phyloP scores from a whole-genome alignment of 2,113 vertebrate genomes.

The Rhodinocichla rosea region DNA sequence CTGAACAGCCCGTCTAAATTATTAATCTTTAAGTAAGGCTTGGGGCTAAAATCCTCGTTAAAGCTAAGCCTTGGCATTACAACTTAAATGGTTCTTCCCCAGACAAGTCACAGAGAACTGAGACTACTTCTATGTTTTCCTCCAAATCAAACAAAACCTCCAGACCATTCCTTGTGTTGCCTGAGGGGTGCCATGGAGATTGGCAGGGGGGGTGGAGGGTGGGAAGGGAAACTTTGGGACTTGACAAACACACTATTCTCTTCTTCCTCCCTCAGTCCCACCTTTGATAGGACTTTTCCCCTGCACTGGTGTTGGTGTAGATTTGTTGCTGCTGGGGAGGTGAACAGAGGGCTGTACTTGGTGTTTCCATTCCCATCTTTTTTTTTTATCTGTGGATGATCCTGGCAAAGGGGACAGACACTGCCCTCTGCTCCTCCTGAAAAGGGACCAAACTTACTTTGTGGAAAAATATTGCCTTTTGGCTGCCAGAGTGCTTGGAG shows the following conservation, averaged over 20 bases:
- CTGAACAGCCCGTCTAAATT: not conserved
- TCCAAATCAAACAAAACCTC: not conserved
- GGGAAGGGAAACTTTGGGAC: not conserved
- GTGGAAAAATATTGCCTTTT: not conserved
- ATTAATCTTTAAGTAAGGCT: not conserved
- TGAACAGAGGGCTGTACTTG: not conserved
- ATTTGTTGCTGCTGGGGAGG: not conserved
- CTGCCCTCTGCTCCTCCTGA: not conserved
- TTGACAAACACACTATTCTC: not conserved
- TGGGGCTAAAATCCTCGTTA: not conserved
- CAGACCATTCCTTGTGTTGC: not conserved
- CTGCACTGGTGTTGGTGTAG: not conserved
- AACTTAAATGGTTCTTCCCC: not conserved
- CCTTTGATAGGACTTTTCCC: not conserved
- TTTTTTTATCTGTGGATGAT: not conserved
- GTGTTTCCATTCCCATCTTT: not conserved
- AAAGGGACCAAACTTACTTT: not conserved
- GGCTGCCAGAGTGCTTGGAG: not conserved
- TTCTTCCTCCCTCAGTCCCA: not conserved
- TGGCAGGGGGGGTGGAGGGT: rapidly evolving
- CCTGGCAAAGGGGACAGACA: not conserved
- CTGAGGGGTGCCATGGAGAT: not conserved
- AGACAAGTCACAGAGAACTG: not conserved
- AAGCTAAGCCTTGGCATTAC: not conserved
- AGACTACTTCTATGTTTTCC: not conserved